phyloP scores from a whole-genome alignment of 2,113 vertebrate genomes.

The Athene noctua region DNA sequence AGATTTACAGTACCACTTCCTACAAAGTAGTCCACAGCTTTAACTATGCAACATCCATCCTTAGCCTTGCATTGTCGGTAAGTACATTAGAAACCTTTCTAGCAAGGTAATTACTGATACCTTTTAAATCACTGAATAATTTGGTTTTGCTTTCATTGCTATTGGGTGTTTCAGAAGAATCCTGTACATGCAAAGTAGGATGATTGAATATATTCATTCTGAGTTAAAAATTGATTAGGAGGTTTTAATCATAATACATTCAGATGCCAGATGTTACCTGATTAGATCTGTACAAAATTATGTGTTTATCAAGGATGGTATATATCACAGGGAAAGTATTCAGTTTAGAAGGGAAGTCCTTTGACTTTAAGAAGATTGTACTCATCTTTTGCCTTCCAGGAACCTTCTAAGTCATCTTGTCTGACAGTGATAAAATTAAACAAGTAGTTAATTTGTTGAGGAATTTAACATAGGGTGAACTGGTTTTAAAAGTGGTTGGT shows the following conservation, averaged over 20 bases:
- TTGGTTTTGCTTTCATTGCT: neutral
- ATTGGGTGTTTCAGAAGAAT: neutral
- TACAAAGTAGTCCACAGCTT: conserved; percentile 97
- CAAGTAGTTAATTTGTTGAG: neutral
- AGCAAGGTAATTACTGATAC: neutral
- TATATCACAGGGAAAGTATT: neutral
- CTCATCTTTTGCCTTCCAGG: neutral
- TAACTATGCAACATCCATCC: conserved; percentile 89
- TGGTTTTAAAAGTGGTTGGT: neutral
- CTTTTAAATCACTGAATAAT: neutral
- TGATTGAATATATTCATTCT: neutral
- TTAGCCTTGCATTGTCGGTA: conserved; percentile 92
- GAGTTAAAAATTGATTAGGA: neutral
- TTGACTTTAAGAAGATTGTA: neutral
- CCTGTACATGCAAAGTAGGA: neutral
- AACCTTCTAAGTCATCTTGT: neutral
- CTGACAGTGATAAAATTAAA: neutral
- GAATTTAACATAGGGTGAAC: neutral
- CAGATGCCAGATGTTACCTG: neutral
- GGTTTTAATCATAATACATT: neutral
- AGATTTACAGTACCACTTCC: conserved; percentile 92
- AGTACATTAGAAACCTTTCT: conserved; percentile 52
- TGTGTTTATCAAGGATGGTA: neutral
- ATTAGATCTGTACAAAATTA: neutral
- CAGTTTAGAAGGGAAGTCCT: neutral